phyloP scores from a whole-genome alignment of 2,888 invertebrate genomes.

The Diarsia dahlii region DNA sequence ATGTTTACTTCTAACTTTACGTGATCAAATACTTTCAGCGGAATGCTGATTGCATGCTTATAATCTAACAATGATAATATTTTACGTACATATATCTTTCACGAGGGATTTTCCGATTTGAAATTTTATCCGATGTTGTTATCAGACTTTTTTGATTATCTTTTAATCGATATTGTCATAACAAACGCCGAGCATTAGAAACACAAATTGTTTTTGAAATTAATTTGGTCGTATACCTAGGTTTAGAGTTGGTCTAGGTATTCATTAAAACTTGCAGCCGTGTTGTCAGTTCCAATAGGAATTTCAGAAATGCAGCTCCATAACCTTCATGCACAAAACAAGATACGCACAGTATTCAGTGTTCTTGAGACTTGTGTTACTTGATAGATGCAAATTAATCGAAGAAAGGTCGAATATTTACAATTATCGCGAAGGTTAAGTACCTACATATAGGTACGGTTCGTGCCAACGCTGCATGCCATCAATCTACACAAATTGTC shows the following conservation, averaged over 20 bases:
- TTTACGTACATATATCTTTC: not conserved
- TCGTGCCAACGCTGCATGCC: conserved; percentile 27
- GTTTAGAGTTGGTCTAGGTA: not conserved
- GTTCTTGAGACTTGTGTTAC: conserved; percentile 42
- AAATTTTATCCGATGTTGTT: not conserved
- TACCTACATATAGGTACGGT: not conserved
- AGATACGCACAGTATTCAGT: conserved; percentile 29
- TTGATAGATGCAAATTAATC: conserved; percentile 28
- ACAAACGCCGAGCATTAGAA: not conserved
- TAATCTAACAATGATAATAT: not conserved
- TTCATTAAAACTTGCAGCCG: not conserved
- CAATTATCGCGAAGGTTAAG: conserved; percentile 47
- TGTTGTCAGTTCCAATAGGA: not conserved
- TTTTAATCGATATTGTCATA: not conserved
- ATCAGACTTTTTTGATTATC: not conserved
- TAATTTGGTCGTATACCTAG: not conserved
- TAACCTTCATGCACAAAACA: conserved; percentile 6
- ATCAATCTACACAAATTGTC: conserved; percentile 3
- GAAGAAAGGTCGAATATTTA: conserved; percentile 53
- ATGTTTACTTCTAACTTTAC: conserved; percentile 14
- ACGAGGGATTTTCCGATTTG: not conserved
- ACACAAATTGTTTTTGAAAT: not conserved
- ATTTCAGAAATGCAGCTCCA: not conserved
- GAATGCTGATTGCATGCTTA: not conserved
- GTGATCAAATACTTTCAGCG: conserved; percentile 15